Evolutionary conservation across 2,113 vertebrate species (phyloP).

Genomic region (Erythrocercus mccallii): DNA sequence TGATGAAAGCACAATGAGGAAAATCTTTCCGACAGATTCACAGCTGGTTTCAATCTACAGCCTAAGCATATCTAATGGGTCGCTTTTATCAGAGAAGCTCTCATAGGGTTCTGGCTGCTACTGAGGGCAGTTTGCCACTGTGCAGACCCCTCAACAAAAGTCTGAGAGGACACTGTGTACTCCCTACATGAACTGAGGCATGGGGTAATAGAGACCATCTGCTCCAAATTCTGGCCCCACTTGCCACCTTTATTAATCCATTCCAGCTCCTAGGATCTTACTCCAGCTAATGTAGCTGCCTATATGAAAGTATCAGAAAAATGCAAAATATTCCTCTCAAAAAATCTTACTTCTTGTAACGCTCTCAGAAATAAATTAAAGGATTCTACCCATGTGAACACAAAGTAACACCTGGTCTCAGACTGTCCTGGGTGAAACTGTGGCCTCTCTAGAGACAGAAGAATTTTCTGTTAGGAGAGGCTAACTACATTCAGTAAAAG

Average conservation of each 20-base stretch:
- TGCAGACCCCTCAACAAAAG: slow-evolving; percentile 24
- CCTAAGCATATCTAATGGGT: slow-evolving; percentile 46
- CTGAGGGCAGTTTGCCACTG: slow-evolving; percentile 40
- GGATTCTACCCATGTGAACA: not conserved
- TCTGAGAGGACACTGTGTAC: slow-evolving; percentile 32
- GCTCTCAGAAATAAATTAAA: not conserved
- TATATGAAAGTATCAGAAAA: not conserved
- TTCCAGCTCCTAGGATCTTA: not conserved
- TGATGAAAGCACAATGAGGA: slow-evolving; percentile 43
- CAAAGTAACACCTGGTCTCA: not conserved
- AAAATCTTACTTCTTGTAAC: not conserved
- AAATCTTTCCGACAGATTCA: slow-evolving; percentile 58
- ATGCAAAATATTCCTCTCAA: not conserved
- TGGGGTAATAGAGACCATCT: slow-evolving; percentile 33
- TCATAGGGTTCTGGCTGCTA: slow-evolving; percentile 11
- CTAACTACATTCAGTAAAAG: not conserved
- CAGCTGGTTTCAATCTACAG: slow-evolving; percentile 53
- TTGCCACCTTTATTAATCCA: slow-evolving; percentile 5
- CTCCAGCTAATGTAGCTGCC: not conserved
- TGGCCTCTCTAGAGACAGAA: not conserved
- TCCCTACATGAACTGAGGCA: not conserved
- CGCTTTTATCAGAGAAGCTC: slow-evolving; percentile 26
- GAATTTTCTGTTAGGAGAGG: not conserved
- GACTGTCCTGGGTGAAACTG: not conserved
- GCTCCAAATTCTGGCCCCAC: slow-evolving; percentile 27